These are phyloP conservation scores for Pteronotus mesoamericanus DNA, from an alignment of 2,797 vertebrate genomes.

Conservation along the genomic window DNA sequence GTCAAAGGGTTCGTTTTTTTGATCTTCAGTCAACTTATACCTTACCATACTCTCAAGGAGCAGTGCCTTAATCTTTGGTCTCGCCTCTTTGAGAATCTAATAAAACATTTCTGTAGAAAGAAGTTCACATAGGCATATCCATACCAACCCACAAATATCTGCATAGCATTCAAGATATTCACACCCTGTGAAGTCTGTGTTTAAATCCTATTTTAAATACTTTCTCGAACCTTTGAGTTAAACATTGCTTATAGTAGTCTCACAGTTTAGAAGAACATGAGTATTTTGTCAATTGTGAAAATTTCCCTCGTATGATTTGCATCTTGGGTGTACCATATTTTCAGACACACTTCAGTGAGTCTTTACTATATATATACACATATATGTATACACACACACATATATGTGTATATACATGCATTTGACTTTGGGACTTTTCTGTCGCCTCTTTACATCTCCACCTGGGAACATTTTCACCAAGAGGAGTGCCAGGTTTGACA, in stretches of 20 bases:
- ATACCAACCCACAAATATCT: background rate
- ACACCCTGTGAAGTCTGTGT: background rate
- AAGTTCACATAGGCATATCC: background rate
- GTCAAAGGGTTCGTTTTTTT: constrained; percentile 52
- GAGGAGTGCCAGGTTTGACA: background rate
- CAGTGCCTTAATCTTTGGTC: background rate
- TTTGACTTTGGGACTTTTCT: background rate
- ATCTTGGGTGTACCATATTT: background rate
- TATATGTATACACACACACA: too few relatives aligned
- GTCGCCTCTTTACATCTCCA: background rate
- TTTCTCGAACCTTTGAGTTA: background rate
- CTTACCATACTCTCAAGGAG: constrained; percentile 16
- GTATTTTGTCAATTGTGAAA: background rate
- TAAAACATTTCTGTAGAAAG: constrained; percentile 11
- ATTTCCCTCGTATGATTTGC: background rate
- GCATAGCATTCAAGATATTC: constrained; percentile 11
- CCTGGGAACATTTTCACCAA: background rate
- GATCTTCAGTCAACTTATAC: constrained; percentile 47
- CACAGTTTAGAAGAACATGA: background rate
- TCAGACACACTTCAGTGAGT: background rate
- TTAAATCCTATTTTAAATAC: background rate
- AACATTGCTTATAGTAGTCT: background rate
- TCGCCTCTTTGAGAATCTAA: constrained; percentile 29
- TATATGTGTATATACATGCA: background rate
- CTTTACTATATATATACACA: background rate